These are phyloP conservation scores for Hemitrygon akajei DNA, from an alignment of 2,797 vertebrate genomes.

Conservation along the genomic window DNA sequence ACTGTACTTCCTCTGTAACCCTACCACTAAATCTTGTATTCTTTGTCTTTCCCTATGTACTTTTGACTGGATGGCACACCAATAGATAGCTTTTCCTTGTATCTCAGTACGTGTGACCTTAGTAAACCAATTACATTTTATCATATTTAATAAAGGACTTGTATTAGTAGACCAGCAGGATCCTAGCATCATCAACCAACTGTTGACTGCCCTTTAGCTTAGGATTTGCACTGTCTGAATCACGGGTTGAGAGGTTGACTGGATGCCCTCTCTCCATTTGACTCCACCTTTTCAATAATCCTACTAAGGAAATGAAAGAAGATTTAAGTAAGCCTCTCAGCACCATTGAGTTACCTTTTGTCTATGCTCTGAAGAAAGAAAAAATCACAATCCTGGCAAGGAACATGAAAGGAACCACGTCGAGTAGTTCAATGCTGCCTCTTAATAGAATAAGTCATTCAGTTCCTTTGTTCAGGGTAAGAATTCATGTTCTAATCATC, in stretches of 20 bases:
- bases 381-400: not conserved
- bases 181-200: not conserved
- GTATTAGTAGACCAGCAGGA: not conserved
- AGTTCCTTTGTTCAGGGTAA: conserved; percentile 3
- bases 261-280: not conserved
- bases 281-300: not conserved
- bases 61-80: too few relatives aligned
- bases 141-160: not conserved
- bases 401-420: not conserved
- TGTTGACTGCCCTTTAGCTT: too few relatives aligned
- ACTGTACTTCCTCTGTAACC: too few relatives aligned
- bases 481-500: not conserved
- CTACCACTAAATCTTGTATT: too few relatives aligned
- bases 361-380: conserved; percentile 8
- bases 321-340: conserved; percentile 19
- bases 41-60: too few relatives aligned
- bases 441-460: not conserved
- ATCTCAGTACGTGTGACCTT: too few relatives aligned
- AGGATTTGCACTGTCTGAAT: not conserved
- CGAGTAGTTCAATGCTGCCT: not conserved
- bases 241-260: not conserved
- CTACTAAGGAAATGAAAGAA: not conserved
- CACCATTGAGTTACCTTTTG: not conserved
- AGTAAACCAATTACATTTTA: not conserved
- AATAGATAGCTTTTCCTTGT: too few relatives aligned